Evolutionary conservation across 2,797 vertebrate genomes (phyloP), one percentile per base, ranked within the genome.

Genomic region (Helarctos malayanus): DNA sequence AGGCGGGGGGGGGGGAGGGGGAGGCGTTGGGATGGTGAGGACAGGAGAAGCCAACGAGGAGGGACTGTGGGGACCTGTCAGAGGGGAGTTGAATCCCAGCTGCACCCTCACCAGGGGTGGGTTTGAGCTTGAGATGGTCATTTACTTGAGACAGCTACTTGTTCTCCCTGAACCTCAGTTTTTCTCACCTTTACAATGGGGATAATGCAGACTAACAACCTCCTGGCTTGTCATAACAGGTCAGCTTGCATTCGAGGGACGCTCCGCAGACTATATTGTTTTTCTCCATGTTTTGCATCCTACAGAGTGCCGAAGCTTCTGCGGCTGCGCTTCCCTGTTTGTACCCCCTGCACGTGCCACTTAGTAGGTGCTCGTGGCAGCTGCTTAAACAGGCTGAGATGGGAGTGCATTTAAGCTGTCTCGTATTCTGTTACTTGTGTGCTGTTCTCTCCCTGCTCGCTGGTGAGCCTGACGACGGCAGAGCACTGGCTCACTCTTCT

Each of bases 381-480:
- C 7, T 47, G 65, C 52, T 15, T 21, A n/a, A 52, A 21, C 7
- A 38, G 35, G 83, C 75, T 14, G 69, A 23, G 25, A 38, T 0
- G 7, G 2, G 35, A 5, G 8, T 52, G 15, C 35, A 4, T 16
- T 4, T 1, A 2, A 10, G n/a, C 69, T 2, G 25, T 21, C n/a
- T 15, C 3, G 1, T 56, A 1, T 15, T 45, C n/a, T 32, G 4
- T 32, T 52, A 21, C 69, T 3, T 1, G 3, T 3, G 11, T 6
- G 2, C 32, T 27, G 19, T 2, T 7, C 41, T 71, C n/a, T 21
- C 7, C 15, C 75, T 7, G 2, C 15, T n/a, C 3, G 0, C 21
- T 6, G 13, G 13, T 38, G 65, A 71, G 19, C 65, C 16, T 3
- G 2, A 18, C 0, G 6, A 6, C 13, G 57, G 73, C 14, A 7